Evolutionary conservation across 2,113 vertebrate genomes (phyloP).

Genomic region (Pelodiscus sinensis): DNA sequence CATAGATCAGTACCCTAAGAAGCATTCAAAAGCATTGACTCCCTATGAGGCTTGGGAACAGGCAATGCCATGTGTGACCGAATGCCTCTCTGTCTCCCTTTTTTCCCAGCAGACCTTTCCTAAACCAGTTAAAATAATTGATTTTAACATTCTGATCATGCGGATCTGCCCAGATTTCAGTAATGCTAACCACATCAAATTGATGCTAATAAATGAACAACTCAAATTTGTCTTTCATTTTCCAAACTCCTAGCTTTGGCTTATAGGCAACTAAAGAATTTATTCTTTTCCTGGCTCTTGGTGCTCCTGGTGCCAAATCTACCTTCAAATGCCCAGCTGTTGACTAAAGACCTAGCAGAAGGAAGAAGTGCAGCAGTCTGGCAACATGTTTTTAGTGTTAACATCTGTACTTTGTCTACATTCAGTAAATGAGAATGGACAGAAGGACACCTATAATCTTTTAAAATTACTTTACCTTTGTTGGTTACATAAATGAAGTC

Average conservation of each 20-base stretch:
- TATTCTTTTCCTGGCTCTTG: too few species aligned
- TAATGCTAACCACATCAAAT: not conserved
- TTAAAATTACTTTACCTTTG: not conserved
- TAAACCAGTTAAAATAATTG: not conserved
- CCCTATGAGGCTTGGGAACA: not conserved
- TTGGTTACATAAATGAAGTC: slow-evolving; percentile 34
- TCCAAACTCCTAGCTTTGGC: too few species aligned
- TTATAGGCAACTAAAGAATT: too few species aligned
- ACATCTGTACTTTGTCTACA: not conserved
- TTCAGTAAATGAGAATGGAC: not conserved
- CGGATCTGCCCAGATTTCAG: not conserved
- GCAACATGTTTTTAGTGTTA: not conserved
- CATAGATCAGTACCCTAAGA: not conserved
- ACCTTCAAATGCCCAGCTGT: not conserved
- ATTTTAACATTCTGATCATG: not conserved
- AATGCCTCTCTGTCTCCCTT: not conserved
- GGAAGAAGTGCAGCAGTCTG: not conserved
- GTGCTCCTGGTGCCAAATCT: not conserved
- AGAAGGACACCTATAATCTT: not conserved
- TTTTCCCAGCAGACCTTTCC: not conserved
- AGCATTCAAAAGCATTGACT: not conserved
- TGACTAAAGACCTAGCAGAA: not conserved
- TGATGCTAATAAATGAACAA: too few species aligned
- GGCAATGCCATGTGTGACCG: not conserved
- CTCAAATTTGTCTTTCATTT: too few species aligned